A percentile compares a stretch with the other conserved stretches of the same genome.
These are phyloP conservation scores for Vireo altiloquus DNA, from an alignment of 2,113 vertebrate species.

Conservation along the genomic window DNA sequence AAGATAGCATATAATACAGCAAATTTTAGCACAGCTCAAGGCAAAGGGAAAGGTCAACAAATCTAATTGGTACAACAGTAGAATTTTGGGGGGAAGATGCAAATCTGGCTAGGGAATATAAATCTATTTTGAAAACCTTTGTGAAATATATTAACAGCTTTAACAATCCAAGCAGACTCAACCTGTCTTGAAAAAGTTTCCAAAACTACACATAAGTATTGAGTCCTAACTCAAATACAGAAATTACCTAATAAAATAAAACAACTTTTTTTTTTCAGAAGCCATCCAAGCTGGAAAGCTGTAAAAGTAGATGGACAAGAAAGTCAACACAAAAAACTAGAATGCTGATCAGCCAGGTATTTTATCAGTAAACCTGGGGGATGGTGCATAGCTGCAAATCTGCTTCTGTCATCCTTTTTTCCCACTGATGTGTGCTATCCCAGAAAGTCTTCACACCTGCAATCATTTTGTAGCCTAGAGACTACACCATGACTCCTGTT, in stretches of 20 bases:
- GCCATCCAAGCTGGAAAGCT: not conserved
- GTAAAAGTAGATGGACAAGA: not conserved
- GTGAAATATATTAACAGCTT: not conserved
- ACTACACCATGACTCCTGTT: not conserved
- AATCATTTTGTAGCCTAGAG: not conserved
- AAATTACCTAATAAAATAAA: not conserved
- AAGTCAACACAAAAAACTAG: not conserved
- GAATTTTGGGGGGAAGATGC: not conserved
- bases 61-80: not conserved
- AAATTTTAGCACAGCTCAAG: not conserved
- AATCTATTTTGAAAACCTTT: not conserved
- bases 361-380: not conserved
- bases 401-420: not conserved
- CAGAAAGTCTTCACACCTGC: not conserved
- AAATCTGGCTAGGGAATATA: not conserved
- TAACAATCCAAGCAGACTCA: not conserved
- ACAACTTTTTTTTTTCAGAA: not conserved
- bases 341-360: not conserved
- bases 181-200: not conserved
- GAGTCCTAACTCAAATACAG: not conserved
- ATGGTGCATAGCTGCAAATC: not conserved
- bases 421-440: not conserved
- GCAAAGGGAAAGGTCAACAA: not conserved
- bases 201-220: not conserved
- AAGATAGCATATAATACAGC: not conserved